A percentile compares a stretch with the other conserved stretches of the same genome.
These are phyloP conservation scores for Sinhomidia bicolor DNA, from an alignment of 2,888 invertebrate genomes.

Conservation along the genomic window DNA sequence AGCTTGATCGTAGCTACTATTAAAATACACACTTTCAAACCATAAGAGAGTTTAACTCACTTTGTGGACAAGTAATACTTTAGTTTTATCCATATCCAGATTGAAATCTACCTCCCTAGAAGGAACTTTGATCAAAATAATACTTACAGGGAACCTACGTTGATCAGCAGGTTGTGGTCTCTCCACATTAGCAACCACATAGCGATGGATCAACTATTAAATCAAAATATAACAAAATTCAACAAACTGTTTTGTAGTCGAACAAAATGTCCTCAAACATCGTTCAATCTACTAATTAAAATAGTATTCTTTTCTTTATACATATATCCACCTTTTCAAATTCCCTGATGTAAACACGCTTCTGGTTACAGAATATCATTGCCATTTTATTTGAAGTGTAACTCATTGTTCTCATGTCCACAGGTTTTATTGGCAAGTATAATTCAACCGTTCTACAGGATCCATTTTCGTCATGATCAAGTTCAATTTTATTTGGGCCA, in stretches of 20 bases:
- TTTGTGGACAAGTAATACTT: conserved; percentile 83
- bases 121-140: conserved; percentile 82
- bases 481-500: conserved; percentile 65
- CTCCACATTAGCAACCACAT: conserved; percentile 81
- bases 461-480: conserved; percentile 45
- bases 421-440: conserved; percentile 75
- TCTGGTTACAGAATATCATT: conserved; percentile 84
- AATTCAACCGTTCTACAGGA: conserved; percentile 66
- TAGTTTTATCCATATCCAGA: conserved; percentile 85
- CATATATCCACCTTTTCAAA: conserved; percentile 84
- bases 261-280: no score
- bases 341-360: conserved; percentile 84
- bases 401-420: conserved; percentile 77
- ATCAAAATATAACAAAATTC: conserved; percentile 35
- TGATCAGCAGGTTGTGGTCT: conserved; percentile 79
- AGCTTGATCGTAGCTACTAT: neutral
- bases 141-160: conserved; percentile 83
- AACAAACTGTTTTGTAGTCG: no score
- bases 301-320: no score
- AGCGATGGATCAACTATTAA: conserved; percentile 83
- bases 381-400: conserved; percentile 81
- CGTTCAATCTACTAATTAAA: neutral
- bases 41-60: conserved; percentile 81
- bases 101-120: conserved; percentile 84
- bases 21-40: neutral